These are phyloP conservation scores for Australoheros facetus DNA, from an alignment of 2,797 vertebrate genomes.

Conservation along the genomic window DNA sequence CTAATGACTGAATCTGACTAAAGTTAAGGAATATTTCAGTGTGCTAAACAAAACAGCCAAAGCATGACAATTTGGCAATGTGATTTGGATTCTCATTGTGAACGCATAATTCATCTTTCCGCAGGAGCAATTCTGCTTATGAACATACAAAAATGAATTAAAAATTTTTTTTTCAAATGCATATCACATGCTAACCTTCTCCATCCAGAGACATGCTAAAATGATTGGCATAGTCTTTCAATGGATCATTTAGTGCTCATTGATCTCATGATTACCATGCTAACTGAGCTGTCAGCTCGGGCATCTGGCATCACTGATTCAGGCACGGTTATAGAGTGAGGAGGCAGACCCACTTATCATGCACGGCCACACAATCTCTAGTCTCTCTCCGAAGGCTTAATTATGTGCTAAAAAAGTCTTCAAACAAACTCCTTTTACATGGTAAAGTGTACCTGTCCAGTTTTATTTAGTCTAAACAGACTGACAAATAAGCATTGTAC, in stretches of 20 bases:
- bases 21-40: not conserved
- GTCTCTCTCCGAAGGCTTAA: slow-evolving; percentile 52
- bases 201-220: not conserved
- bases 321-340: slow-evolving; percentile 37
- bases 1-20: not conserved
- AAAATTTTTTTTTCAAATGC: not conserved
- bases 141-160: not conserved
- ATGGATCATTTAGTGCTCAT: slow-evolving; percentile 64
- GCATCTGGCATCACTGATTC: slow-evolving; percentile 63
- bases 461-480: slow-evolving; percentile 23
- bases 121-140: too few species aligned
- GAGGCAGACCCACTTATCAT: slow-evolving; percentile 60
- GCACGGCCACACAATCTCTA: slow-evolving; percentile 47
- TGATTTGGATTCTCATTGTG: too few species aligned
- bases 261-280: slow-evolving; percentile 71
- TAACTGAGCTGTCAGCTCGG: slow-evolving; percentile 68
- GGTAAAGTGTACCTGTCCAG: slow-evolving; percentile 39
- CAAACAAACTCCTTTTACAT: slow-evolving; percentile 22
- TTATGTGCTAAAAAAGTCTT: slow-evolving; percentile 41
- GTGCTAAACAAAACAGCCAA: not conserved
- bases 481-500: slow-evolving; percentile 5
- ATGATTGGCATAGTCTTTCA: slow-evolving; percentile 56
- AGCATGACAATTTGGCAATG: not conserved
- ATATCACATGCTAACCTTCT: not conserved
- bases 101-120: too few species aligned